Evolutionary conservation across 1,140 invertebrate species (phyloP), one percentile per base, ranked within the genome.

Genomic region (Brachionus rotundiformis): DNA sequence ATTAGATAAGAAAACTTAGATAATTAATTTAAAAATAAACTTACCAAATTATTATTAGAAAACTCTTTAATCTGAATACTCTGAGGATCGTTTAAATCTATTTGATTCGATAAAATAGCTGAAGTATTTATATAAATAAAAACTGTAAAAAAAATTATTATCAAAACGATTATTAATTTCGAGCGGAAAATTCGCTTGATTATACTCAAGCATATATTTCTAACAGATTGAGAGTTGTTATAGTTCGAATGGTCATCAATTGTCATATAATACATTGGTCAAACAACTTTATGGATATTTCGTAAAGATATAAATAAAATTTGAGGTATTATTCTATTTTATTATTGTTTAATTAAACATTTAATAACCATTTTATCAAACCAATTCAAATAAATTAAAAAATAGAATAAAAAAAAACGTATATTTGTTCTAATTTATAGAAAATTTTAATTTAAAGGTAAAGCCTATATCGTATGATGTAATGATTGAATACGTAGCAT

Each of bases 161-260:
- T 68, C 33, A 31, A 68, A 19, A 68, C 29, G 33, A 68, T 31
- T 16, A 68, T 33, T n/a, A 68, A 36, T 68, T 68, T 68, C 16
- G 63, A 68, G 11, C 63, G 63, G 36, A 68, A 68, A 6, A 68
- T 11, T 36, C 63, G 31, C 16, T 36, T 68, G 2, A 68, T 19
- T 5, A 68, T 33, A 68, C 23, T 68, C 33, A 68, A 68, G 33
- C 27, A 33, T 19, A 68, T 8, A 10, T n/a, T 68, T 16, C 16
- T 13, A 68, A 68, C 8, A n/a, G 8, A 27, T 63, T 5, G 63
- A 33, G 29, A 36, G n/a, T 68, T 39, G 8, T 31, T 10, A 33
- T 36, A 36, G 31, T 33, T 68, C 11, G 63, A 41, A 33, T 68
- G 63, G 10, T 68, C 63, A 68, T 68, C 63, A 8, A 63, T 63